These are phyloP conservation scores for Odocoileus virginianus DNA, from an alignment of 2,113 vertebrate species.

Conservation along the genomic window DNA sequence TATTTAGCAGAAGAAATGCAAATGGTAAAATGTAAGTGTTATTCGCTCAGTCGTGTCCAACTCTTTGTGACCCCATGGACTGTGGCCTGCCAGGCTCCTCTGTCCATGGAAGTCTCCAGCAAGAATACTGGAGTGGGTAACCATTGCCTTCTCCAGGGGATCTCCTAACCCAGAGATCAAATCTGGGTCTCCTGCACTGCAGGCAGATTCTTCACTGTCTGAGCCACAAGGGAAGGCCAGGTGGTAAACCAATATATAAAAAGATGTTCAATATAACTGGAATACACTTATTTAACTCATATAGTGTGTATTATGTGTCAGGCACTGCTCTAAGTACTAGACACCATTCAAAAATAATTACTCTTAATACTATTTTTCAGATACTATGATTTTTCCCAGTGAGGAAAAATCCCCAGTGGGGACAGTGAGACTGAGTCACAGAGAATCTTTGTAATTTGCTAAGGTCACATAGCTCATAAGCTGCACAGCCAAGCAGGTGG, in stretches of 20 bases:
- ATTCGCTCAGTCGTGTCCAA: neutral
- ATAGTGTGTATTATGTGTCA: neutral
- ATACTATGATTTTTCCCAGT: neutral
- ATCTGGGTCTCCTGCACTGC: neutral
- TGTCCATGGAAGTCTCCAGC: neutral
- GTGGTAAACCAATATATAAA: neutral
- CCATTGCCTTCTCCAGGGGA: neutral
- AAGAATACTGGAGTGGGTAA: neutral
- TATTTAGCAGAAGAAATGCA: constrained; percentile 12
- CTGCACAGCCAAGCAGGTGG: neutral
- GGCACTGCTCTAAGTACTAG: neutral
- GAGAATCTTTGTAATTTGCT: neutral
- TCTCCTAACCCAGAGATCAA: neutral
- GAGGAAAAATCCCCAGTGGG: no score
- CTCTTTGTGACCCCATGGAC: neutral
- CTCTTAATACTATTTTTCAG: neutral
- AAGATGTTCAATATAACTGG: neutral
- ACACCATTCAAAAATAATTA: neutral
- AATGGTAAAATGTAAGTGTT: neutral
- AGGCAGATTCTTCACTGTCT: neutral
- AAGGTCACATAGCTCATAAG: neutral
- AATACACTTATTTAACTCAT: neutral
- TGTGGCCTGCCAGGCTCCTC: neutral
- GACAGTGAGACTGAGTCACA: neutral
- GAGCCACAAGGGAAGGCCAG: neutral